phyloP scores from a whole-genome alignment of 2,888 invertebrate species.

The Erebia palarica region DNA sequence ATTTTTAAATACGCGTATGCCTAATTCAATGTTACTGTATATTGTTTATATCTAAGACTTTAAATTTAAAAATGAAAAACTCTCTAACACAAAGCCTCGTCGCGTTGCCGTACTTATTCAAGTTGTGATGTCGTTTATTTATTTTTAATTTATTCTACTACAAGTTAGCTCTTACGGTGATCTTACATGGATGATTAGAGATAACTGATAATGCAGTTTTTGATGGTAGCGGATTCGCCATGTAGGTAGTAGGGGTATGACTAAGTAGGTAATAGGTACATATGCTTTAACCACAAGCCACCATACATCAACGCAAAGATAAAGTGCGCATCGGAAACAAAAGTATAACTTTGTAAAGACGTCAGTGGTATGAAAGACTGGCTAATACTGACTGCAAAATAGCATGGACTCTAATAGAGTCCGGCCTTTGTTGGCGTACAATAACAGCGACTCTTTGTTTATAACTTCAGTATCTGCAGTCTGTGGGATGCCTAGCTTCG shows the following conservation, averaged over 20 bases:
- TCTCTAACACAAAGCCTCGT: too few relatives aligned
- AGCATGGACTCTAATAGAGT: conserved; percentile 42
- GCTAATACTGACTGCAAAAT: conserved; percentile 40
- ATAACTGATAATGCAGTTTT: too few relatives aligned
- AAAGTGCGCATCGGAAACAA: conserved; percentile 8
- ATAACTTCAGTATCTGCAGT: conserved; percentile 40
- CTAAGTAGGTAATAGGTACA: background rate
- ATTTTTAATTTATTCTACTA: too few relatives aligned
- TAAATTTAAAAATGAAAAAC: too few relatives aligned
- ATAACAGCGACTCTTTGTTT: conserved; percentile 44
- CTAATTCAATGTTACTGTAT: too few relatives aligned
- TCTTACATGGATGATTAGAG: too few relatives aligned
- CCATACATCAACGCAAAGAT: conserved; percentile 3
- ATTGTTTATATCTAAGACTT: too few relatives aligned
- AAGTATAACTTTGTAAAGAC: conserved; percentile 34
- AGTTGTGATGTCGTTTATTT: too few relatives aligned
- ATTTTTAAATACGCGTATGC: background rate
- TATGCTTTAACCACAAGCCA: background rate
- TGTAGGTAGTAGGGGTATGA: too few relatives aligned
- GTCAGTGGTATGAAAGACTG: conserved; percentile 35
- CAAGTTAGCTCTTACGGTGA: too few relatives aligned
- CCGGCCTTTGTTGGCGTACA: conserved; percentile 44
- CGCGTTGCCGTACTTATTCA: too few relatives aligned
- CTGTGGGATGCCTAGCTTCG: conserved; percentile 35
- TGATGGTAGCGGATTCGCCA: too few relatives aligned